Conservation (phyloP, 2,888 invertebrate genomes). For the Nephrotoma flavescens region DNA sequence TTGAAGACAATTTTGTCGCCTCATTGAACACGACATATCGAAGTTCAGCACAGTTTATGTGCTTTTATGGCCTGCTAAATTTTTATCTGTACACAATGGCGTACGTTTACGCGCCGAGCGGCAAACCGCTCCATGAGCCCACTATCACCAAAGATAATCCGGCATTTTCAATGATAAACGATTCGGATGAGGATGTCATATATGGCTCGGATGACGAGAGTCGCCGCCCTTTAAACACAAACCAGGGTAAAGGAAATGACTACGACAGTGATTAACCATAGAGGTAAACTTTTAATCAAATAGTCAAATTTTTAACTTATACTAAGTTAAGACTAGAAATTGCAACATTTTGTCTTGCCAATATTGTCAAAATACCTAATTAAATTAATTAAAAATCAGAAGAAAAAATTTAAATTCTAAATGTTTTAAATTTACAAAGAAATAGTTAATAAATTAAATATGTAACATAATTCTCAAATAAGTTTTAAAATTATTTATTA, state of each 20-base stretch:
- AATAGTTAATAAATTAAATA: not conserved
- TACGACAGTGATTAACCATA: slow-evolving; percentile 51
- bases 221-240: slow-evolving; percentile 60
- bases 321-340: not conserved
- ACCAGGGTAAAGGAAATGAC: slow-evolving; percentile 40
- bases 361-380: not conserved
- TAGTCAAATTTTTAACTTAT: not conserved
- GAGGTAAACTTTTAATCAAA: not conserved
- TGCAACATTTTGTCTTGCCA: not conserved
- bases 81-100: slow-evolving; percentile 89
- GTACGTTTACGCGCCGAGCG: slow-evolving; percentile 82
- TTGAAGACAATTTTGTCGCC: slow-evolving; percentile 90
- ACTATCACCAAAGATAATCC: slow-evolving; percentile 94
- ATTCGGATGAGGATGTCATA: slow-evolving; percentile 92
- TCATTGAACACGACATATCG: slow-evolving; percentile 74
- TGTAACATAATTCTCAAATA: not conserved
- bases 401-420: not conserved
- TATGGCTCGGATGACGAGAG: slow-evolving; percentile 87
- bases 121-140: slow-evolving; percentile 67
- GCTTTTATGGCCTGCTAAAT: slow-evolving; percentile 84
- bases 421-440: not conserved
- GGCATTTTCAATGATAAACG: slow-evolving; percentile 94
- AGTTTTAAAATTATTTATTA: not conserved
- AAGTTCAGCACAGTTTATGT: slow-evolving; percentile 91
- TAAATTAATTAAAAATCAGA: not conserved